A percentile compares a stretch with the other conserved stretches of the same genome.
Conservation (phyloP, 2,113 vertebrate species). For the Poecile atricapillus region DNA sequence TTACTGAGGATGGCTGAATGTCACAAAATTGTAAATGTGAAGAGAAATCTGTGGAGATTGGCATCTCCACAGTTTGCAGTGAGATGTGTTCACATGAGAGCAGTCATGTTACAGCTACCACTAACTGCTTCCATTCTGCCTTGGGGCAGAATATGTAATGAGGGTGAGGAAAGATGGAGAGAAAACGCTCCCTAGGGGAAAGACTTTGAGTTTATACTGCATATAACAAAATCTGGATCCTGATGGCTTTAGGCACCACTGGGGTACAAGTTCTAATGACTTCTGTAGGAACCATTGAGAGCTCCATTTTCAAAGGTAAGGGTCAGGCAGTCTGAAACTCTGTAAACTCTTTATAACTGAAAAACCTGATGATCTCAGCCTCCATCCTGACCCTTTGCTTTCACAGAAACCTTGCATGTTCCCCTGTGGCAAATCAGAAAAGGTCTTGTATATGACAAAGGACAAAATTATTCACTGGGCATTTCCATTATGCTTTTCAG, state of each 20-base stretch:
- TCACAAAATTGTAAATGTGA: background rate
- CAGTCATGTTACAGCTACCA: background rate
- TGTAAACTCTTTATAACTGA: background rate
- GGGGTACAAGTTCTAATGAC: background rate
- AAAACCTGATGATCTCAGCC: background rate
- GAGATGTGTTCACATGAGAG: background rate
- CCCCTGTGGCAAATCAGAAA: background rate
- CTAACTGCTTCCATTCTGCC: background rate
- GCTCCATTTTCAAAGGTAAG: background rate
- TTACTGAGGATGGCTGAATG: background rate
- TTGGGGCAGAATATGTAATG: background rate
- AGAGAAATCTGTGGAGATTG: background rate
- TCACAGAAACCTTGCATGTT: background rate
- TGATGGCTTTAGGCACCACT: background rate
- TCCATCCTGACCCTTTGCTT: background rate
- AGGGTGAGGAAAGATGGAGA: background rate
- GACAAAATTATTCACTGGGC: background rate
- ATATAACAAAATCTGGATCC: background rate
- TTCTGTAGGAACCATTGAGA: background rate
- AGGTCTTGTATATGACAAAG: background rate
- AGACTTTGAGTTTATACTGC: background rate
- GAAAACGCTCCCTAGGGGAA: background rate
- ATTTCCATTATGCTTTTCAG: background rate
- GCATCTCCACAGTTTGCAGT: background rate
- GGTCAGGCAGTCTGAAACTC: background rate